phyloP scores from a whole-genome alignment of 2,113 vertebrate species.

The Takifugu flavidus region DNA sequence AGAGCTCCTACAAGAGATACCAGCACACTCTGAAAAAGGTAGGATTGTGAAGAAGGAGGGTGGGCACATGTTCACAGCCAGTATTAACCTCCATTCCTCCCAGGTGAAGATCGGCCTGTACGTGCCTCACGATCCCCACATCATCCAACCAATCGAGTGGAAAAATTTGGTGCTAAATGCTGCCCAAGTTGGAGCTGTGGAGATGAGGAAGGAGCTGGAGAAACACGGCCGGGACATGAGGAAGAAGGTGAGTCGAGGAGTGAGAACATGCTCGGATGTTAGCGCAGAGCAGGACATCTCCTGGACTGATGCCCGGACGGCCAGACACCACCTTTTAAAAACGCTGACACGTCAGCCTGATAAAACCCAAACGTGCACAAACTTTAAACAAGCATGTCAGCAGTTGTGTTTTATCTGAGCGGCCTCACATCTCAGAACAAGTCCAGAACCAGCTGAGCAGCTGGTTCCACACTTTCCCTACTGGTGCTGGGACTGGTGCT shows the following conservation, averaged over 20 bases:
- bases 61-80: no score
- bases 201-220: conserved; percentile 92
- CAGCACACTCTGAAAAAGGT: conserved; percentile 92
- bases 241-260: conserved; percentile 83
- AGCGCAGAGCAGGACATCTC: no score
- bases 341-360: no score
- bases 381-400: no score
- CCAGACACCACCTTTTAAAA: no score
- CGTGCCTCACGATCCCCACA: conserved; percentile 90
- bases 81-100: background rate
- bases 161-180: conserved; percentile 90
- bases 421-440: no score
- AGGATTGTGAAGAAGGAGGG: background rate
- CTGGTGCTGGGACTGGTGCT: no score
- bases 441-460: no score
- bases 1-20: conserved; percentile 93
- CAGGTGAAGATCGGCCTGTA: conserved; percentile 92
- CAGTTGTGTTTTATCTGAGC: no score
- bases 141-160: conserved; percentile 96
- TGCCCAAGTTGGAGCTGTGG: conserved; percentile 81
- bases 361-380: no score
- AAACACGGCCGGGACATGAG: conserved; percentile 94
- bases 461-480: no score
- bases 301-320: no score
- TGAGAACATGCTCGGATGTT: background rate